Conservation (phyloP, 2,797 vertebrate species). For the Pelobates cultripes region DNA sequence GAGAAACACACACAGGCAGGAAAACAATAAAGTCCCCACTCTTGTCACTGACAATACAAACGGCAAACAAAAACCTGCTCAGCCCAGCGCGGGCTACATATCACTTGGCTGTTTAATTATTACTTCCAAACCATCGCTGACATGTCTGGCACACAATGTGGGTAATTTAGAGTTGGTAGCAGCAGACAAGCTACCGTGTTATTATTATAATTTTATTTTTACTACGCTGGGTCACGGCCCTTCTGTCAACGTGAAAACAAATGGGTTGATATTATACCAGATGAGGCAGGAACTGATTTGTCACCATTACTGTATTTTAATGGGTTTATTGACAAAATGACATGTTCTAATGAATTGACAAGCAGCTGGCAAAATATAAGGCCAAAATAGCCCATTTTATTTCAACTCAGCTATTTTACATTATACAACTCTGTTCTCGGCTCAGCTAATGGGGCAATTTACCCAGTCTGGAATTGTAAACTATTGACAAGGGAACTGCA, state of each 20-base stretch:
- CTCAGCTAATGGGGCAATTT: no score
- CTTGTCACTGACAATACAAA: not conserved
- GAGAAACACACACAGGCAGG: not conserved
- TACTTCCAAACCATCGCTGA: not conserved
- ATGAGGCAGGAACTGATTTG: not conserved
- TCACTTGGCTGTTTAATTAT: not conserved
- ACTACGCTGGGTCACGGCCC: not conserved
- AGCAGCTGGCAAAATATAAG: no score
- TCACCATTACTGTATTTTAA: no score
- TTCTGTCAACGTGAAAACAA: no score
- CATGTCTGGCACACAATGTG: conserved; percentile 5
- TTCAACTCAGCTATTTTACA: no score
- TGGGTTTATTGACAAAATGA: no score
- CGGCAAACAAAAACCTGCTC: not conserved
- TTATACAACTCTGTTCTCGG: no score
- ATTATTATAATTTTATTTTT: not conserved
- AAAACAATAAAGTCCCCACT: not conserved
- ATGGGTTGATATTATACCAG: no score
- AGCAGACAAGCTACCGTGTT: not conserved
- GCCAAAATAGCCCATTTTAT: no score
- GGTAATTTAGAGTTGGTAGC: conserved; percentile 3
- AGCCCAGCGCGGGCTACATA: not conserved
- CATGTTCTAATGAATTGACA: no score
- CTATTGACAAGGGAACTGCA: no score
- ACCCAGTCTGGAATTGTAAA: no score